These are phyloP conservation scores for Carapus acus DNA, from an alignment of 2,797 vertebrate species.

Conservation along the genomic window DNA sequence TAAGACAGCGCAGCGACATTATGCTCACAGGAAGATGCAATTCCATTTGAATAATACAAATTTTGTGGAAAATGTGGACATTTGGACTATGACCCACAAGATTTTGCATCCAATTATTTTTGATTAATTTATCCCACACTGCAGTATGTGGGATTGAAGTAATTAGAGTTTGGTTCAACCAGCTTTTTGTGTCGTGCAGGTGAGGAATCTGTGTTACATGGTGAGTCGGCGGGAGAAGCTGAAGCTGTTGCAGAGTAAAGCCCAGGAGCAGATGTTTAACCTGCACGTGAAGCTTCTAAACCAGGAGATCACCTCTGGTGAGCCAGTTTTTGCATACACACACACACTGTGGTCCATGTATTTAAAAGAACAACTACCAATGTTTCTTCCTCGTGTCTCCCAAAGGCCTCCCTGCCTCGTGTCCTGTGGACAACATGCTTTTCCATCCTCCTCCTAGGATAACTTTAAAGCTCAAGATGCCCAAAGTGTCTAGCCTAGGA, in stretches of 20 bases:
- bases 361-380: too few species aligned
- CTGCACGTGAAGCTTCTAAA: constrained; percentile 88
- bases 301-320: constrained; percentile 88
- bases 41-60: too few species aligned
- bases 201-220: constrained; percentile 99
- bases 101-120: too few species aligned
- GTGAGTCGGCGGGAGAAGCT: constrained; percentile 96
- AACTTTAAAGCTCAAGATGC: constrained; percentile 96
- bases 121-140: too few species aligned
- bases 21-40: too few species aligned
- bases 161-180: too few species aligned
- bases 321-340: constrained; percentile 10
- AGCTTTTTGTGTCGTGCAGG: constrained; percentile 66
- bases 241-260: constrained; percentile 91
- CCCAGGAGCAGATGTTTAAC: constrained; percentile 95
- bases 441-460: constrained; percentile 89
- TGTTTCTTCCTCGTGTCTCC: too few species aligned
- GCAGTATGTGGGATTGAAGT: too few species aligned
- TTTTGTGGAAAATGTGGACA: too few species aligned
- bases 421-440: constrained; percentile 80
- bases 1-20: too few species aligned
- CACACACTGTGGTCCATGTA: background rate
- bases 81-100: too few species aligned
- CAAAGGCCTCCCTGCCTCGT: constrained; percentile 81
- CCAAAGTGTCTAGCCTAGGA: constrained; percentile 74